phyloP scores from a whole-genome alignment of 1,140 invertebrate species.

The Octopus bimaculoides region DNA sequence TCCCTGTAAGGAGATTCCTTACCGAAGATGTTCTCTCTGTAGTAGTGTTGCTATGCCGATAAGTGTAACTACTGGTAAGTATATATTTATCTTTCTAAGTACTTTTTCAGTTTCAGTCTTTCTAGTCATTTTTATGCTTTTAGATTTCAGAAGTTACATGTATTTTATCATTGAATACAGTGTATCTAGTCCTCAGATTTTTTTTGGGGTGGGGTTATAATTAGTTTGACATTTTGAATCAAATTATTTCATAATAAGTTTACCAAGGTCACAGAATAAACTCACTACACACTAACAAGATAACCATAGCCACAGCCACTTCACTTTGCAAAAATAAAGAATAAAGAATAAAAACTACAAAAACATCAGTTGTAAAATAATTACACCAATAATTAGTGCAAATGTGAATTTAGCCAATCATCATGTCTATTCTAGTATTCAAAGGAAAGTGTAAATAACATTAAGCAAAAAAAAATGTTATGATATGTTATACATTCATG shows the following conservation, averaged over 20 bases:
- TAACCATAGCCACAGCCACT: too few species aligned
- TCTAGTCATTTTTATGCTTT: not conserved
- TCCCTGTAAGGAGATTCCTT: constrained; percentile 1
- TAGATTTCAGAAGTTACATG: not conserved
- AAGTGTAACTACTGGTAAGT: not conserved
- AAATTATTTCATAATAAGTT: not conserved
- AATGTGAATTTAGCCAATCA: not conserved
- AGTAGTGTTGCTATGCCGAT: not conserved
- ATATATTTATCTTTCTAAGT: not conserved
- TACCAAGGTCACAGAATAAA: not conserved
- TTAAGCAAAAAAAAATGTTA: not conserved
- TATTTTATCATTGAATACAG: not conserved
- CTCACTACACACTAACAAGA: not conserved
- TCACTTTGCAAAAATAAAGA: too few species aligned
- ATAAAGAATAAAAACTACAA: not conserved
- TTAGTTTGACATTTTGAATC: not conserved
- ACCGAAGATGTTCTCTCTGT: constrained; percentile 3
- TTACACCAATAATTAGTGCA: not conserved
- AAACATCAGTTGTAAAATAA: not conserved
- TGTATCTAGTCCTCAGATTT: not conserved
- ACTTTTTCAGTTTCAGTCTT: not conserved
- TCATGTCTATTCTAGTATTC: not conserved
- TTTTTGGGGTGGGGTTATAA: not conserved
- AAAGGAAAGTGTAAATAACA: not conserved
- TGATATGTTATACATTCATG: not conserved